Base-by-base conservation (phyloP, 2,797 vertebrate genomes). In the Pagetopsis macropterus region DNA sequence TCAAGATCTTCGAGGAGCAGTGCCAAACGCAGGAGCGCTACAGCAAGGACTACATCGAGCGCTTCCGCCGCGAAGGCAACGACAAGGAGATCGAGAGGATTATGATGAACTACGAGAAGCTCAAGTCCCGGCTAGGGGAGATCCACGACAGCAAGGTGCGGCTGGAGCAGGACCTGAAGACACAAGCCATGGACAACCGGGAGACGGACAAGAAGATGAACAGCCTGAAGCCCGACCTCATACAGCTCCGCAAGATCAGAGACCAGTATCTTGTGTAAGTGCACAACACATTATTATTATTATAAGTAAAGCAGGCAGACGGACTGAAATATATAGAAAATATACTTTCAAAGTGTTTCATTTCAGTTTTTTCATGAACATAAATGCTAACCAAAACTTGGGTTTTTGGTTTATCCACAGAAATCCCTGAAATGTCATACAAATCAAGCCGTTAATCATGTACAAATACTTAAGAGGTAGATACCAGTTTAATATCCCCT, bases 191-290 rank as follows among this genome's bases (percentile, higher is more conserved):
- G 92, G 97, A 99, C 89, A 98, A 98, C 93, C 93, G 97, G 2
- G 97, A 99, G 92, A 97, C 95, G 0, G 97, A 99, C 93, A 97
- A 97, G 83, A 98, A 96, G 94, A 99, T 99, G 97, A 98, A 98
- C 89, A 98, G 96, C 82, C 96, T 99, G 91, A 98, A 98, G 86
- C 98, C 97, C 16, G 97, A 99, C 89, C 95, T 99, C 86, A 96
- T 98, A 65, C 97, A 98, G 92, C 95, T 98, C 56, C 96, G 97
- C 88, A 98, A 97, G 94, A 97, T 97, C 90, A 94, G 97, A 82
- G 97, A 99, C 92, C 97, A 98, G 91, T 95, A 98, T 84, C 96
- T 99, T 54, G 95, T 98, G 98, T 99, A 88, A 97, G 97, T 94
- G 48, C 14, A 43, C 4, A 7, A 2, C 19, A 57, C 45, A 1